Evolutionary conservation across 2,888 invertebrate species (phyloP), one percentile per base, ranked within the genome.

Genomic region (Sclerodermus sp.): DNA sequence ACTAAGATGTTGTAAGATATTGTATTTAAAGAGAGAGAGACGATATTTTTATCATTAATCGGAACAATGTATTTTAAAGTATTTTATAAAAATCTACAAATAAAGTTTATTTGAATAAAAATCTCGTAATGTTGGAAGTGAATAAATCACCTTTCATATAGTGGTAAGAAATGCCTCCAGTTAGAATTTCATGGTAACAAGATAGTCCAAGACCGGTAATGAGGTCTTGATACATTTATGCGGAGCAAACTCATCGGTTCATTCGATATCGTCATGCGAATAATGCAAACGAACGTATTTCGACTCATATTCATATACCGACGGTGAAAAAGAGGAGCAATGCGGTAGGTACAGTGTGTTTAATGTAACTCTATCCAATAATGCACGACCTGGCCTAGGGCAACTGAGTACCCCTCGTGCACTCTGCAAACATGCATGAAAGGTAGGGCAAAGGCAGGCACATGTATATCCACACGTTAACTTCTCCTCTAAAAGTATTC

Each of bases 361-460:
- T 75, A 71, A 69, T 67, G 77, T 76, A 77, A 77, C 70, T 73
- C 76, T 66, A 77, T 68, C 74, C 76, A 70, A 73, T 77, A 77
- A 77, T 77, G 77, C 74, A 76, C 64, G 65, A 71, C 69, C 66
- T 73, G 65, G 74, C 77, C 75, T 65, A 64, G 55, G 76, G 77
- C 76, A 58, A 62, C 53, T 45, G 44, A 45, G 49, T 44, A 45
- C 48, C 54, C 53, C 53, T 41, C 57, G 43, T 54, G 57, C 53
- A 53, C 57, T 58, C 44, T 44, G 53, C 51, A 60, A 65, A 62
- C 59, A 58, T 51, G 44, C 48, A 30, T 48, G 13, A 52, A 59
- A 59, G 62, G 56, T 51, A 47, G 55, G 54, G 58, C 57, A 34
- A 23, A 32, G 29, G 30, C 18, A 37, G 12, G 12, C 18, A 23